Conservation (phyloP, 2,888 invertebrate genomes). For the Tetanocera ferruginea region DNA sequence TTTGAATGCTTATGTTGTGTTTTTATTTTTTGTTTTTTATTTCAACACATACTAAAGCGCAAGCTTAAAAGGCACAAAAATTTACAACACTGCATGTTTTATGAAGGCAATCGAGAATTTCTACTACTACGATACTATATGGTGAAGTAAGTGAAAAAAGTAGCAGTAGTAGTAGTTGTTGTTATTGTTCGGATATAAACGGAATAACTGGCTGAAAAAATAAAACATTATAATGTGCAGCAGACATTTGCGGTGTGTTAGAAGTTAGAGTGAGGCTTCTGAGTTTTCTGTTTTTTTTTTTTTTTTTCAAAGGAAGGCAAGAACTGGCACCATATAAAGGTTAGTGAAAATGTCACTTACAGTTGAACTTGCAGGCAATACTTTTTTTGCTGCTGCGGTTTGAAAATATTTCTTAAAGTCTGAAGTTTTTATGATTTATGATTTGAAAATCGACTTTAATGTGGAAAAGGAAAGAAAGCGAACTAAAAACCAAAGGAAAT, state of each 20-base stretch:
- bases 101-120: no score
- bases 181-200: no score
- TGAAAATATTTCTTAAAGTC: not conserved
- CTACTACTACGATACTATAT: no score
- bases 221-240: no score
- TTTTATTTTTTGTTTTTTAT: not conserved
- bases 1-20: not conserved
- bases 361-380: not conserved
- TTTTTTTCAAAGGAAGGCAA: no score
- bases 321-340: not conserved
- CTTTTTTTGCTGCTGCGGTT: not conserved
- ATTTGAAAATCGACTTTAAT: constrained; percentile 8
- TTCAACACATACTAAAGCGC: constrained; percentile 1
- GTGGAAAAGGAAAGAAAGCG: constrained; percentile 40
- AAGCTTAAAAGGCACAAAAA: not conserved
- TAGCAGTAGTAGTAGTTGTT: no score
- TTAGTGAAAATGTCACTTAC: constrained; percentile 28
- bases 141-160: no score
- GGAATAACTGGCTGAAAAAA: no score
- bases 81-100: not conserved
- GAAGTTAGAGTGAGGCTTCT: no score
- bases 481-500: not conserved
- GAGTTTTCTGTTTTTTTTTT: no score
- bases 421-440: constrained; percentile 34
- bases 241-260: no score